Evolutionary conservation across 2,113 vertebrate species (phyloP), one percentile per base, ranked within the genome.

Genomic region (Circaetus cinerascens): DNA sequence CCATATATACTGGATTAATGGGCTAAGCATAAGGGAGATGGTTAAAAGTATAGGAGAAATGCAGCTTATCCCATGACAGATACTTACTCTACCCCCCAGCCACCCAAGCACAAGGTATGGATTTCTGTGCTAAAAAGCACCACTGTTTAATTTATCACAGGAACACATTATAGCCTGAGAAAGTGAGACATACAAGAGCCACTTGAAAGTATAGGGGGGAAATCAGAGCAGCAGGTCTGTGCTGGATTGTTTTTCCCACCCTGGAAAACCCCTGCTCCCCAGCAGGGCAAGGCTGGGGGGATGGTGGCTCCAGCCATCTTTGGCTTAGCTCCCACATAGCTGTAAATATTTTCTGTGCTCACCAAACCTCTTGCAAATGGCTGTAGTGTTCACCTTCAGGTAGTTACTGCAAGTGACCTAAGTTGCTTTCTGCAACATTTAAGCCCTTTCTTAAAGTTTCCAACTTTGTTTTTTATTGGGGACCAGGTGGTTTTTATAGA

Each of bases 261-360:
- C 19, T 55, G n/a, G 14, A 72, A 79, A 91, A 19, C 0, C 6
- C 7, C 16, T 45, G 21, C 23, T 56, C 14, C 55, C 26, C 19
- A 13, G 13, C 15, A 9, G n/a, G 45, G 7, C 30, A 55, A 50
- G 40, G 19, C 0, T 85, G 34, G 40, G 8, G 11, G 10, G 1
- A 48, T 5, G 2, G 25, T 4, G 3, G 22, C 19, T 90, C 16
- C 16, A 62, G 5, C 11, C 0, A 0, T 25, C 40, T 82, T 92
- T 11, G 3, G 4, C 15, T 83, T 16, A 72, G 25, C 9, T 13
- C 12, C 4, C 4, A 19, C 3, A 2, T 19, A 40, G 15, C 45
- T 73, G 36, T 75, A 86, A 86, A 84, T 62, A 46, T n/a, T 76
- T 32, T 77, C 22, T 57, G 17, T 45, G 19, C 40, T 72, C 34